Percentiles rank a stretch among this genome's conserved stretches.
These are phyloP conservation scores for Gryllus bimaculatus DNA, from an alignment of 1,140 invertebrate genomes.

Conservation along the genomic window DNA sequence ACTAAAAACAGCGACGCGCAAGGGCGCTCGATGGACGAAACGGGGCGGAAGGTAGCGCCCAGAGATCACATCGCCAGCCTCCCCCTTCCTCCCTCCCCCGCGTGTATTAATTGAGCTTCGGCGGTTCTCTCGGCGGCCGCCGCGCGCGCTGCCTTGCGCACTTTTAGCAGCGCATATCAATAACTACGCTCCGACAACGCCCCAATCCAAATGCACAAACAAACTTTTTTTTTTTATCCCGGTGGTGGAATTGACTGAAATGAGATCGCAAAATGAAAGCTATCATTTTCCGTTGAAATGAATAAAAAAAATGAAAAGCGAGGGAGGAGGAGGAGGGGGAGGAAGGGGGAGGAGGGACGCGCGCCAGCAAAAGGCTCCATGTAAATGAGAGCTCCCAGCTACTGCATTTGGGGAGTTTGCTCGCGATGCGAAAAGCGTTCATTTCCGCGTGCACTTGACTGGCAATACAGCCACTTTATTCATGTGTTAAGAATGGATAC, in stretches of 20 bases:
- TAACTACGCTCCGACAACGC: not conserved
- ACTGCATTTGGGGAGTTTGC: not conserved
- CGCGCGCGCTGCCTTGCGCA: not conserved
- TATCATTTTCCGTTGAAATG: not conserved
- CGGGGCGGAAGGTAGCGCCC: too few relatives aligned
- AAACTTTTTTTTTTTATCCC: slow-evolving; percentile 4
- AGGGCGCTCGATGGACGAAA: too few relatives aligned
- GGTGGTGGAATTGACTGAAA: not conserved
- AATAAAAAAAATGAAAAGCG: not conserved
- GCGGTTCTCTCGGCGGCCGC: too few relatives aligned
- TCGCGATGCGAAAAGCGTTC: too few relatives aligned
- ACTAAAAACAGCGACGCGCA: too few relatives aligned
- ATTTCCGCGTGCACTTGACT: too few relatives aligned
- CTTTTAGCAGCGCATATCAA: not conserved
- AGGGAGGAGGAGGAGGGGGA: not conserved
- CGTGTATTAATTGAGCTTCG: too few relatives aligned
- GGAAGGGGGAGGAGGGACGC: not conserved
- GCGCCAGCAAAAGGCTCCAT: not conserved
- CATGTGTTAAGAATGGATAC: too few relatives aligned
- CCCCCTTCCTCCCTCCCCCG: too few relatives aligned
- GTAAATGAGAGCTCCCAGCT: not conserved
- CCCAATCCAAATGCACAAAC: not conserved
- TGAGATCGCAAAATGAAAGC: slow-evolving; percentile 1
- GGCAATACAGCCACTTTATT: too few relatives aligned
- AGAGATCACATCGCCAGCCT: too few relatives aligned